A percentile compares a stretch with the other conserved stretches of the same genome.
Evolutionary conservation across 1,140 invertebrate species (phyloP).

Genomic region (silkworm (Bombyx mori)): DNA sequence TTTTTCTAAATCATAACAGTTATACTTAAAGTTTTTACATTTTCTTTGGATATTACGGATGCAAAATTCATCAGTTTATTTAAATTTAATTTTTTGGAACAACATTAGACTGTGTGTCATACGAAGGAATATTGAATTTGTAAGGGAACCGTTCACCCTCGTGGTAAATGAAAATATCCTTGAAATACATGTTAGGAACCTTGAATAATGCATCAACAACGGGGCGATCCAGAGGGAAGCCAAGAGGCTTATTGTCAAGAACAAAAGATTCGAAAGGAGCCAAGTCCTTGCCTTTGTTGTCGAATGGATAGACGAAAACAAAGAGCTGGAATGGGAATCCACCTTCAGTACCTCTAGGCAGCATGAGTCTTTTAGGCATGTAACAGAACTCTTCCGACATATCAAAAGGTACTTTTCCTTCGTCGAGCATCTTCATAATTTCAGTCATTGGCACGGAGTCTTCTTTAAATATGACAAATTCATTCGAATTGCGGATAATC

Average conservation of each 20-base stretch:
- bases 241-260: conserved; percentile 71
- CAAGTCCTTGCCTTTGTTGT: conserved; percentile 23
- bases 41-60: no score
- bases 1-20: no score
- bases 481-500: conserved; percentile 76
- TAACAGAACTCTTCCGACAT: conserved; percentile 70
- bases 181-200: conserved; percentile 77
- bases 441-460: conserved; percentile 76
- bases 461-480: conserved; percentile 74
- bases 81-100: conserved; percentile 9
- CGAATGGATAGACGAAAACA: conserved; percentile 74
- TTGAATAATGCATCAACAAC: conserved; percentile 71
- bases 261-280: conserved; percentile 34
- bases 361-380: conserved; percentile 75
- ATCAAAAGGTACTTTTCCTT: conserved; percentile 66
- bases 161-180: conserved; percentile 76
- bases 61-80: no score
- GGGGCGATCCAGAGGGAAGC: conserved; percentile 79
- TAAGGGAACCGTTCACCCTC: conserved; percentile 66
- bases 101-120: conserved; percentile 9
- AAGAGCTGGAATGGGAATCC: conserved; percentile 78
- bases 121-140: conserved; percentile 31
- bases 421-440: conserved; percentile 73
- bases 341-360: conserved; percentile 78
- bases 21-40: no score